A percentile compares a stretch with the other conserved stretches of the same genome.
Evolutionary conservation across 2,888 invertebrate species (phyloP).

Genomic region (Calameuta idolon): DNA sequence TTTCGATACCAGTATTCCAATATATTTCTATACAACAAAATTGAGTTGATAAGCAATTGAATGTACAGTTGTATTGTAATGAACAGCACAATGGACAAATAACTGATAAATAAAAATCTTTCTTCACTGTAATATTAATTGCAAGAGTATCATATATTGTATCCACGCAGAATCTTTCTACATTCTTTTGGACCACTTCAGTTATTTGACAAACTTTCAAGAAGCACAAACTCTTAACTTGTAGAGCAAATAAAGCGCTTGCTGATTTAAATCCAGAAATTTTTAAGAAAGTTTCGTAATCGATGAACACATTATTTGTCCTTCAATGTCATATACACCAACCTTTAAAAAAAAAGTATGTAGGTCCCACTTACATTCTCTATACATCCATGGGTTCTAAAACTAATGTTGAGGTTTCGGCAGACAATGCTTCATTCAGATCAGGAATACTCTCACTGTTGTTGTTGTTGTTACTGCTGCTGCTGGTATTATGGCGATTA

Average conservation of each 20-base stretch:
- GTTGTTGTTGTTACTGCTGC: slow-evolving; percentile 32
- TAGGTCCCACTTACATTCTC: neutral
- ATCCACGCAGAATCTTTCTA: no score
- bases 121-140: no score
- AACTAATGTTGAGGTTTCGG: slow-evolving; percentile 27
- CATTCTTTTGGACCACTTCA: no score
- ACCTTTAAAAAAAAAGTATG: neutral
- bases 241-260: neutral
- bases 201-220: no score
- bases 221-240: no score
- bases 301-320: neutral
- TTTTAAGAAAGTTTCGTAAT: neutral
- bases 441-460: slow-evolving; percentile 51
- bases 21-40: no score
- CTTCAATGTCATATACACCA: neutral
- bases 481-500: slow-evolving; percentile 38
- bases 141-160: no score
- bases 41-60: no score
- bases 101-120: no score
- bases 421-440: slow-evolving; percentile 49
- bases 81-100: no score
- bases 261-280: neutral
- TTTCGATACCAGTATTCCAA: no score
- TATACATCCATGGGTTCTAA: slow-evolving; percentile 62
- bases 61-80: no score